Base-by-base conservation (phyloP, 2,888 invertebrate species). In the Xylocampa areola region DNA sequence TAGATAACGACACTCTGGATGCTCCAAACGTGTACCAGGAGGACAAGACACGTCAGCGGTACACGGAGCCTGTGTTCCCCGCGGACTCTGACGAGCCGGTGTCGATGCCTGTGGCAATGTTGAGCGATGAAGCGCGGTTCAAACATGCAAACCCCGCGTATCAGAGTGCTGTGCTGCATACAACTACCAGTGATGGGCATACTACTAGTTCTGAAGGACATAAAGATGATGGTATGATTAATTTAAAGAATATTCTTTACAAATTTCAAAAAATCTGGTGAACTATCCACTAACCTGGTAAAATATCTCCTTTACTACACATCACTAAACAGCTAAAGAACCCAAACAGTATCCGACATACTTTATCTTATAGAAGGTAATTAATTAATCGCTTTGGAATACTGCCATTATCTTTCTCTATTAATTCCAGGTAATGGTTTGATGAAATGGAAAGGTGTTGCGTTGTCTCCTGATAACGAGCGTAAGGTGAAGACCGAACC, bases 361-460 rank as follows among this genome's bases (percentile, higher is more conserved):
- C n/a, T n/a, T n/a, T n/a, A n/a, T n/a, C n/a, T n/a, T n/a, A n/a
- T n/a, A n/a, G n/a, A n/a, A n/a, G n/a, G n/a, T n/a, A n/a, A n/a
- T n/a, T n/a, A n/a, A n/a, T n/a, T 21, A 21, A 21, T 21, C 6
- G 21, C 21, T 21, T 21, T 2, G 4, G 3, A 29, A 11, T 29
- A 32, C 3, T 14, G 21, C 5, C 5, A 5, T 21, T 4, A 21
- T 33, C 0, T 16, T 10, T n/a, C n/a, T n/a, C n/a, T n/a, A n/a
- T 17, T 17, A 41, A 43, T 70, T 81, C 75, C 90, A 85, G 94
- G 82, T 13, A 95, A 95, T 70, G 95, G 95, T 43, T 90, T 97
- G 77, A 94, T 96, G 76, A 97, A 97, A 91, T 97, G 97, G 97
- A 97, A 97, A 87, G 96, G 96, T 41, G 95, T 96, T 37, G 95